Percentiles rank a stretch among this genome's conserved stretches.
These are phyloP conservation scores for Neopipo cinnamomea DNA, from an alignment of 2,113 vertebrate species.

Conservation along the genomic window DNA sequence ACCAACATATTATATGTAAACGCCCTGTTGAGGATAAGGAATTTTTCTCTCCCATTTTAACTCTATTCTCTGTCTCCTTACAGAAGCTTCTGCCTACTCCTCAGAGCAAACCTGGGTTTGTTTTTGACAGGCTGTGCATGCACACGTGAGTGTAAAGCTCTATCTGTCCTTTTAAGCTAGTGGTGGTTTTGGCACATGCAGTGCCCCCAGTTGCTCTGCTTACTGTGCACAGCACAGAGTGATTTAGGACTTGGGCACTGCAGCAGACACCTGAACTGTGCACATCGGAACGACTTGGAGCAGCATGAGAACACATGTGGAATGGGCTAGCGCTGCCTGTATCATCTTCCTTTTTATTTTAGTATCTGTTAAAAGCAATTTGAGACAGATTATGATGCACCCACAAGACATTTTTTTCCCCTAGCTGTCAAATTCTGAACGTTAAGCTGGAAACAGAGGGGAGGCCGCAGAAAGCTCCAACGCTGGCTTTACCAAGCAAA, in stretches of 20 bases:
- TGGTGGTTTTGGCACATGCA: not conserved
- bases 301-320: not conserved
- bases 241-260: slow-evolving; percentile 40
- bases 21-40: not conserved
- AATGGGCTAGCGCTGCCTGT: not conserved
- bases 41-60: not conserved
- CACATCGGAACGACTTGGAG: not conserved
- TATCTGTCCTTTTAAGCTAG: not conserved
- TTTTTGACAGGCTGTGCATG: not conserved
- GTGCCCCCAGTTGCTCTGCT: not conserved
- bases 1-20: not conserved
- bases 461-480: not conserved
- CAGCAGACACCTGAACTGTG: slow-evolving; percentile 22
- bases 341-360: slow-evolving; percentile 29
- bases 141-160: not conserved
- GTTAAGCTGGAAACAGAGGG: slow-evolving; percentile 15
- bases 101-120: not conserved
- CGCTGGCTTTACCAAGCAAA: not conserved
- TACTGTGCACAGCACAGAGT: not conserved
- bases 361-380: slow-evolving; percentile 29
- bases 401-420: not conserved
- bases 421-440: slow-evolving; percentile 4
- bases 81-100: not conserved
- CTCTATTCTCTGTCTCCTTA: not conserved
- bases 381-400: slow-evolving; percentile 23